Base-by-base conservation (phyloP, 2,888 invertebrate genomes). In the Drosophila crucigera region DNA sequence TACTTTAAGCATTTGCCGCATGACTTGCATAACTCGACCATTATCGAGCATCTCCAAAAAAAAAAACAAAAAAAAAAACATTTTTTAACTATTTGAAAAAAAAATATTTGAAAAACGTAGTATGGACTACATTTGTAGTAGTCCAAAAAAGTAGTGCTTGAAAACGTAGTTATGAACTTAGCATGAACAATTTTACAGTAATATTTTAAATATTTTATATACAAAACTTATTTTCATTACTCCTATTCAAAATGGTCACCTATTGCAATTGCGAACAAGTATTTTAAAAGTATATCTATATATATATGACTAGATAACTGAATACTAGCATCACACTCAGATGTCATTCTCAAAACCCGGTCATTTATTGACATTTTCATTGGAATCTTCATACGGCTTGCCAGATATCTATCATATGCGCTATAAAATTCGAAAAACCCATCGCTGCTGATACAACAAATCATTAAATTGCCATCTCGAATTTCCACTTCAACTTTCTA, bases 1-100 rank as follows among this genome's bases (percentile, higher is more conserved):
- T 80, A 73, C 25, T 73, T 78, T 83, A 82, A 86, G 81, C 83
- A 81, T 81, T 77, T 70, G 83, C 43, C 73, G 79, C 79, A 80
- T 80, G 79, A 56, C 60, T 60, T 30, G 50, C 60, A 56, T 60
- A 67, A 37, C 63, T 60, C 54, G 50, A 62, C 30, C 52, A 63
- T 56, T 31, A 35, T 43, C 37, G 52, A 73, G 69, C 82, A 75
- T 78, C 64, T 73, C 47, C 4, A 35, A 14, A 4, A 22, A 31
- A 30, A 31, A 30, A 28, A 28, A 28, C 4, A 4, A 22, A 31
- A 30, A 31, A 30, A 28, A 28, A 28, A 61, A 68, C 49, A 61
- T 52, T 39, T 41, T 31, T 25, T 31, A 52, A 49, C 19, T 37
- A 53, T 56, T 56, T 25, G 4, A 4, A 47, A 59, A 49, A 7